Evolutionary conservation across 2,888 invertebrate genomes (phyloP).

Genomic region (Drosophila maculinotata): DNA sequence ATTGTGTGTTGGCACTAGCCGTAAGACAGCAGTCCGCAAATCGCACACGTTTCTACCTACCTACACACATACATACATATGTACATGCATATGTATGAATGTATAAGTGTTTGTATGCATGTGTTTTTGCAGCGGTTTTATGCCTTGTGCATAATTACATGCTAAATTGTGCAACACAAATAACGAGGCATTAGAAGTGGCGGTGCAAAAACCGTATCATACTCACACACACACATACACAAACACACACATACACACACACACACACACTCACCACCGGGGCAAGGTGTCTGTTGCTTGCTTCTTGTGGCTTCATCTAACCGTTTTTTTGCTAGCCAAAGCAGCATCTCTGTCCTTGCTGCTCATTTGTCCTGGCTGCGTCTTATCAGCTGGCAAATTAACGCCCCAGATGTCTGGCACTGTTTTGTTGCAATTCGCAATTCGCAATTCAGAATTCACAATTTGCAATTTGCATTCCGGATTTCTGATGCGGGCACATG

Average conservation of each 20-base stretch:
- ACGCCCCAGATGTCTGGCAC: conserved; percentile 50
- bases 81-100: not conserved
- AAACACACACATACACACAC: no score
- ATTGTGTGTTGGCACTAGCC: conserved; percentile 16
- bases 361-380: conserved; percentile 34
- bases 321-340: conserved; percentile 2
- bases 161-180: conserved; percentile 74
- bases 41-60: conserved; percentile 45
- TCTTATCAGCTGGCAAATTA: conserved; percentile 62
- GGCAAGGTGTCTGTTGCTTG: not conserved
- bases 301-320: conserved; percentile 9
- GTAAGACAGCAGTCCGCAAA: conserved; percentile 15
- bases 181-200: conserved; percentile 61
- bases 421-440: conserved; percentile 37
- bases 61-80: conserved; percentile 1
- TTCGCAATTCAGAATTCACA: no score
- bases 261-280: no score
- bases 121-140: conserved; percentile 17
- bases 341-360: conserved; percentile 21
- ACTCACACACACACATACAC: no score
- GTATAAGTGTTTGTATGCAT: not conserved
- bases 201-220: conserved; percentile 34
- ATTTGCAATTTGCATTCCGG: no score
- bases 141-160: conserved; percentile 63
- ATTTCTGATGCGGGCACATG: no score